Percentiles rank a stretch among this genome's conserved stretches.
These are phyloP conservation scores for Blomia tropicalis DNA, from an alignment of 2,888 invertebrate species.

Conservation along the genomic window DNA sequence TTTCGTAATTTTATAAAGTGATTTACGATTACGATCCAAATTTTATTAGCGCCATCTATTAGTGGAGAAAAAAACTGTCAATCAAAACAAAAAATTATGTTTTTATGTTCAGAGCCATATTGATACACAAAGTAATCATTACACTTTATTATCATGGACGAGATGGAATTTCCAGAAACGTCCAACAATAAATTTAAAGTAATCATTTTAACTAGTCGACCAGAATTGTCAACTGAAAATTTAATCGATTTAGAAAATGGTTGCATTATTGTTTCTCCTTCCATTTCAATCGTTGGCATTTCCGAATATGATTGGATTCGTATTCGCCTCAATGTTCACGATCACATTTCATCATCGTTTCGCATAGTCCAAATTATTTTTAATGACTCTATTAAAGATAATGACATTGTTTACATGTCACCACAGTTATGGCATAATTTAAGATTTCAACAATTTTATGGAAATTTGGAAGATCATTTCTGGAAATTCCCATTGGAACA, in stretches of 20 bases:
- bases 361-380: slow-evolving; percentile 14
- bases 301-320: slow-evolving; percentile 14
- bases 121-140: too few species aligned
- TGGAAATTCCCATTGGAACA: neutral
- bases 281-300: slow-evolving; percentile 20
- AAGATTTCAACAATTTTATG: neutral
- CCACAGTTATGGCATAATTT: slow-evolving; percentile 31
- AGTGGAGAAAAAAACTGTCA: too few species aligned
- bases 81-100: too few species aligned
- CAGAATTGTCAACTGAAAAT: neutral
- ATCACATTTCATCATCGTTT: neutral
- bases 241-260: slow-evolving; percentile 17
- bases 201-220: neutral
- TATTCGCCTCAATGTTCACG: slow-evolving; percentile 12
- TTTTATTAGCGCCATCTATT: too few species aligned
- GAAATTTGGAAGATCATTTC: neutral
- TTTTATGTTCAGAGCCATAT: too few species aligned
- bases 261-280: slow-evolving; percentile 14
- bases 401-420: slow-evolving; percentile 27
- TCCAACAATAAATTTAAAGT: neutral
- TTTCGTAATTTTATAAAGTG: too few species aligned
- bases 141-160: too few species aligned
- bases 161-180: too few species aligned
- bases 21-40: too few species aligned
- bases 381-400: slow-evolving; percentile 20